phyloP scores from a whole-genome alignment of 2,113 vertebrate genomes.

The Anhinga rufa region DNA sequence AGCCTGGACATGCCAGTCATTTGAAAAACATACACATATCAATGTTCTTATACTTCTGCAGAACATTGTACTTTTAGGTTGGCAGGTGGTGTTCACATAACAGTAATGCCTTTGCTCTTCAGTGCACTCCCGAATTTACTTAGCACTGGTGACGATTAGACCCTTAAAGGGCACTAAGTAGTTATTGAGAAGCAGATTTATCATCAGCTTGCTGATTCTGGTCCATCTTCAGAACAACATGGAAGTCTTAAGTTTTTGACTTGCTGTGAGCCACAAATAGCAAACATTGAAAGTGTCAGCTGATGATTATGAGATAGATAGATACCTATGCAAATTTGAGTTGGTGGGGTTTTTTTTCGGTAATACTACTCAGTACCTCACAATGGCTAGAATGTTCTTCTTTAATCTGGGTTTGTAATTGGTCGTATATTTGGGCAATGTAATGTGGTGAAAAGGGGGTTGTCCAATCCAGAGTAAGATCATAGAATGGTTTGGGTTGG shows the following conservation, averaged over 20 bases:
- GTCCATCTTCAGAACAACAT: not conserved
- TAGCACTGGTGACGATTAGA: not conserved
- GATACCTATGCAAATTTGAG: not conserved
- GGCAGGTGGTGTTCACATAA: rapidly evolving
- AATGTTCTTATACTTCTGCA: not conserved
- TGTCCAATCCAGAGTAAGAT: not conserved
- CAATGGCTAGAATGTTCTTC: not conserved
- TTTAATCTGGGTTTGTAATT: not conserved
- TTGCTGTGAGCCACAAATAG: not conserved
- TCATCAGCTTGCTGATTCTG: not conserved
- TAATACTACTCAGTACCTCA: not conserved
- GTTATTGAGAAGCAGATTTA: not conserved
- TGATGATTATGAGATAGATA: too few relatives aligned
- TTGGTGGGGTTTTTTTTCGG: not conserved
- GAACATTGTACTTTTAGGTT: not conserved
- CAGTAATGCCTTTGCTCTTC: not conserved
- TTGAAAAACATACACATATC: rapidly evolving
- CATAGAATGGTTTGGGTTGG: too few relatives aligned
- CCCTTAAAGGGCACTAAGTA: not conserved
- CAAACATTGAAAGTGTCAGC: rapidly evolving
- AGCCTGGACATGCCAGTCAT: not conserved
- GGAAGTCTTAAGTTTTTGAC: not conserved
- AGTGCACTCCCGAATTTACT: not conserved
- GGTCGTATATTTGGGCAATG: not conserved
- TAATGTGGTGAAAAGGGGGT: not conserved